phyloP scores from a whole-genome alignment of 1,140 invertebrate species.

The Heterodera schachtii region DNA sequence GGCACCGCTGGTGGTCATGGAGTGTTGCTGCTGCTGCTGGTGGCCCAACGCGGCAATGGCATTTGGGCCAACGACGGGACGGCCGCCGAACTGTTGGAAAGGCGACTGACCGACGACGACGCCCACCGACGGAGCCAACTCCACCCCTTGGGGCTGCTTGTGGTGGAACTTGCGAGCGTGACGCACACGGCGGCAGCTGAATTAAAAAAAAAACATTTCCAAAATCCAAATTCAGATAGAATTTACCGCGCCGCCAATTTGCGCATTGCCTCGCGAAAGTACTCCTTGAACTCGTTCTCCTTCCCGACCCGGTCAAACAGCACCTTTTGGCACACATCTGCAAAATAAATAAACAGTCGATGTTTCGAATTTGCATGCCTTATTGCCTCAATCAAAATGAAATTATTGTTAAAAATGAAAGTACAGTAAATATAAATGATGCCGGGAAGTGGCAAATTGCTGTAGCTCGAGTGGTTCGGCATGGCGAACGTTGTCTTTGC shows the following conservation, averaged over 20 bases:
- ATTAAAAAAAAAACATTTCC: not conserved
- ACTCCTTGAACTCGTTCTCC: conserved; percentile 56
- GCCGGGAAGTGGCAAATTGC: conserved; percentile 43
- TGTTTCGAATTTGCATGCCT: conserved; percentile 16
- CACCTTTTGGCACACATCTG: conserved; percentile 57
- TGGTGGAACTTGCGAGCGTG: conserved; percentile 28
- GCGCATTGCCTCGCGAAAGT: conserved; percentile 54
- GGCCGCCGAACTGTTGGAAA: conserved; percentile 7
- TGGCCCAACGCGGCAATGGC: not conserved
- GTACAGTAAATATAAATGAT: conserved; percentile 55
- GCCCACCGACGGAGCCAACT: not conserved
- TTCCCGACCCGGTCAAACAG: conserved; percentile 36
- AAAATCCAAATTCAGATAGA: not conserved
- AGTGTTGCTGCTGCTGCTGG: too few species aligned
- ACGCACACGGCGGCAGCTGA: conserved; percentile 27
- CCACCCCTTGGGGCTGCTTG: conserved; percentile 13
- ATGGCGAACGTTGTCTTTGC: conserved; percentile 51
- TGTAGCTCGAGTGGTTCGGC: conserved; percentile 56
- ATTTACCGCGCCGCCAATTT: conserved; percentile 46
- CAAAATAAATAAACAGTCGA: conserved; percentile 30
- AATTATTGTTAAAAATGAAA: not conserved
- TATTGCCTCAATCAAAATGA: too few species aligned
- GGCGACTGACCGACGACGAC: conserved; percentile 5
- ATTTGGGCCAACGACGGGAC: conserved; percentile 5
- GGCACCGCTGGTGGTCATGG: not conserved